Conservation (phyloP, 2,797 vertebrate species). For the Lepilemur ruficaudatus region DNA sequence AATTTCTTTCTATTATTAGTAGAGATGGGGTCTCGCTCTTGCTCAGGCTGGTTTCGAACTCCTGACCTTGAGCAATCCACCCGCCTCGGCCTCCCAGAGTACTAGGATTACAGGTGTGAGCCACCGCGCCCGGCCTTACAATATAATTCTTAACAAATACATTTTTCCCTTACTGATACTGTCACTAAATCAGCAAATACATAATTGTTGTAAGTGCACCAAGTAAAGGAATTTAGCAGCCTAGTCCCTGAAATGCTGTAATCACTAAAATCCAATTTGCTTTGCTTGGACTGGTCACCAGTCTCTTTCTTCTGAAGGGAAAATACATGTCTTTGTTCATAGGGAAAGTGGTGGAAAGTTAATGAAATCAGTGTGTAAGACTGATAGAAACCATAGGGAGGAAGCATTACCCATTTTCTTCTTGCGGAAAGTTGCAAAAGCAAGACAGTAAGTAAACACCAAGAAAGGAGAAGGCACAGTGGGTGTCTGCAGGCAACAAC, state of each 20-base stretch:
- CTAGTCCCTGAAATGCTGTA: neutral
- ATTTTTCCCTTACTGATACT: conserved; percentile 3
- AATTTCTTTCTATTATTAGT: too few species aligned
- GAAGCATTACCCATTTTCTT: conserved; percentile 58
- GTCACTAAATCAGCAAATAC: neutral
- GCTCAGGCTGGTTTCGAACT: too few species aligned
- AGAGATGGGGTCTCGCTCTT: too few species aligned
- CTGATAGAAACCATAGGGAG: conserved; percentile 38
- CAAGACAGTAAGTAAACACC: neutral
- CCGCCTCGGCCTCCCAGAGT: too few species aligned
- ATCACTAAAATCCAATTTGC: conserved; percentile 26
- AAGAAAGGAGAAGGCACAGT: neutral
- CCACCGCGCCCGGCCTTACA: too few species aligned
- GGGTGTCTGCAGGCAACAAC: neutral
- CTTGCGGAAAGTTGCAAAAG: conserved; percentile 53
- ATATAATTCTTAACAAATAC: conserved; percentile 24
- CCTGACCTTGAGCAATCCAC: too few species aligned
- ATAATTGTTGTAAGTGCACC: neutral
- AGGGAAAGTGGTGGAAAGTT: conserved; percentile 43
- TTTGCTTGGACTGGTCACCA: neutral
- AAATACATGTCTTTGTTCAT: conserved; percentile 49
- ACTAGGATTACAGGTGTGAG: too few species aligned
- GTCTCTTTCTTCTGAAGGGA: neutral
- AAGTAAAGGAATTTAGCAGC: neutral
- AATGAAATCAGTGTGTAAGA: neutral